These are phyloP conservation scores for Pterocles orientalis DNA, from an alignment of 2,113 vertebrate genomes.

Conservation along the genomic window DNA sequence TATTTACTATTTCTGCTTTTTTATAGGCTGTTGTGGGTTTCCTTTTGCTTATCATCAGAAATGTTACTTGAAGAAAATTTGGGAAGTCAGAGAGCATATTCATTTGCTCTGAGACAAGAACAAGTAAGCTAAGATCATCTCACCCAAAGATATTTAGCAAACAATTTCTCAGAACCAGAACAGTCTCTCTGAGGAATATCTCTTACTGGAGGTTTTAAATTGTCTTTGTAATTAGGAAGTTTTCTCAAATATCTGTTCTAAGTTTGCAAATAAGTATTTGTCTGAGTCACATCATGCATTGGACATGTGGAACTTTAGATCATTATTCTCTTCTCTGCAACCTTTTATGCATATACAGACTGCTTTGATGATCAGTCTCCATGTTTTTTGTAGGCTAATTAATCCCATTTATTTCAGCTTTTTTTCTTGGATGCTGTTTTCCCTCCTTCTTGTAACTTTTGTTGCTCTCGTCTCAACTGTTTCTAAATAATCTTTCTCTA, in stretches of 20 bases:
- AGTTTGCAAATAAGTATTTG: not conserved
- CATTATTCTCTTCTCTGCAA: not conserved
- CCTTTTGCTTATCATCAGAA: not conserved
- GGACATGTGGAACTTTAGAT: not conserved
- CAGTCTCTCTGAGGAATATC: not conserved
- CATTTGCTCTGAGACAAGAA: not conserved
- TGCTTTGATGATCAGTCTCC: not conserved
- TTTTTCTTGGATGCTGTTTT: not conserved
- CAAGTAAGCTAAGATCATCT: not conserved
- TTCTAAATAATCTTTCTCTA: not conserved
- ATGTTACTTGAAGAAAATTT: not conserved
- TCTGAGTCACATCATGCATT: not conserved
- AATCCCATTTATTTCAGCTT: not conserved
- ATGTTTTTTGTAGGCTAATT: not conserved
- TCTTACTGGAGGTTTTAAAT: not conserved
- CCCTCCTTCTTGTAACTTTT: not conserved
- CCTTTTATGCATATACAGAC: not conserved
- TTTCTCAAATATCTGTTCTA: not conserved
- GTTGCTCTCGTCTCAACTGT: not conserved
- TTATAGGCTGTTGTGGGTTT: not conserved
- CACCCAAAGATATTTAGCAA: not conserved
- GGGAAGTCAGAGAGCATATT: not conserved
- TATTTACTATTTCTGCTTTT: not conserved
- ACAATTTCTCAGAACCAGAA: not conserved
- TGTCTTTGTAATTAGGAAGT: not conserved